phyloP scores from a whole-genome alignment of 2,113 vertebrate species.

The Phalacrocorax aristotelis region DNA sequence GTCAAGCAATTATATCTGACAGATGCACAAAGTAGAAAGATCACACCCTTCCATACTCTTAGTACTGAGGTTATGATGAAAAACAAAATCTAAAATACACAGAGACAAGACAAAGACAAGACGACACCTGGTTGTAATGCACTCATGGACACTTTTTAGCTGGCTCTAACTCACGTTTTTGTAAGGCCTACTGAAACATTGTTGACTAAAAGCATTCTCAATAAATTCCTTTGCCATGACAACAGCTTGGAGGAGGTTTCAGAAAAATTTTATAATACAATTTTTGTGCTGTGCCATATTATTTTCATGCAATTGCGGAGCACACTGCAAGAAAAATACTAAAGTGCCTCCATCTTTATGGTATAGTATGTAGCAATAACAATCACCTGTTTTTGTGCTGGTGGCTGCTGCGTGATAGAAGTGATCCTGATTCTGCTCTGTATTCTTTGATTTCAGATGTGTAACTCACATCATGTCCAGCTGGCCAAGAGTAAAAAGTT shows the following conservation, averaged over 20 bases:
- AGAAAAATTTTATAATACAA: neutral
- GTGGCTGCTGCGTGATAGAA: neutral
- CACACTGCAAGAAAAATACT: neutral
- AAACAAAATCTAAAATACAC: neutral
- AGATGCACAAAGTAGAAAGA: neutral
- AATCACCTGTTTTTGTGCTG: neutral
- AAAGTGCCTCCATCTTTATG: neutral
- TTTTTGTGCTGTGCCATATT: neutral
- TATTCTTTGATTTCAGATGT: neutral
- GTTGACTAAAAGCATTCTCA: constrained; percentile 29
- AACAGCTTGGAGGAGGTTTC: constrained; percentile 3
- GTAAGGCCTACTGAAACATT: neutral
- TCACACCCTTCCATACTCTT: neutral
- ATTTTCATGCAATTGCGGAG: constrained; percentile 4
- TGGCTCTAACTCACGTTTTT: neutral
- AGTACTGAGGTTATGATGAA: neutral
- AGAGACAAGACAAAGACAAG: neutral
- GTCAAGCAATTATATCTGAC: neutral
- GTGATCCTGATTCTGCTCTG: neutral
- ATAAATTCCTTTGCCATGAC: constrained; percentile 29
- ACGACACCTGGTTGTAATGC: neutral
- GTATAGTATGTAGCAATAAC: neutral
- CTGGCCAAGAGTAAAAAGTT: neutral
- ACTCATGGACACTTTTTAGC: neutral
- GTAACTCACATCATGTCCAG: neutral